Evolutionary conservation across 2,888 invertebrate genomes (phyloP).

Genomic region (Epinotia ramella): DNA sequence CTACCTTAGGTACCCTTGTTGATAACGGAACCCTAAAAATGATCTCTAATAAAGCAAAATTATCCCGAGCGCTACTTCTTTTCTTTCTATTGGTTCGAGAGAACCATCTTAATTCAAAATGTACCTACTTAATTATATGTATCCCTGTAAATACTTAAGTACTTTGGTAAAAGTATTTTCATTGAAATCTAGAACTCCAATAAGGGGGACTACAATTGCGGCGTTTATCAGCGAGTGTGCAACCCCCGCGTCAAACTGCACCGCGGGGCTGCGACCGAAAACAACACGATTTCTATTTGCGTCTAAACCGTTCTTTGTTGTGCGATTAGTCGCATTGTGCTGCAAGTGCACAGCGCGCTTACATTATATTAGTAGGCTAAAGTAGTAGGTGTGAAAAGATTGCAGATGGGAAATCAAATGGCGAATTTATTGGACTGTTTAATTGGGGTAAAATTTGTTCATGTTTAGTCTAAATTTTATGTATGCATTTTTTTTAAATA

Average conservation of each 20-base stretch:
- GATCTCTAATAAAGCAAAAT: no score
- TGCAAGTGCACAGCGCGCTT: conserved; percentile 65
- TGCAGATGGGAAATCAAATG: conserved; percentile 42
- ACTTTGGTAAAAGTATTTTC: no score
- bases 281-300: conserved; percentile 85
- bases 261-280: conserved; percentile 74
- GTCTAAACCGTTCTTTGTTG: conserved; percentile 80
- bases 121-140: no score
- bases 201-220: not conserved
- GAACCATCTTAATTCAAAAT: no score
- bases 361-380: conserved; percentile 58
- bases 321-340: conserved; percentile 80
- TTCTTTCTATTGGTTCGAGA: no score
- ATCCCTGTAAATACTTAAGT: no score
- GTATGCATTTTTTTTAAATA: no score
- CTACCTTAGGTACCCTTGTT: no score
- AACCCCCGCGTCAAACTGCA: conserved; percentile 35
- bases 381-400: conserved; percentile 48
- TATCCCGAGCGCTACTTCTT: no score
- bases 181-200: no score
- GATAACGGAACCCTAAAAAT: no score
- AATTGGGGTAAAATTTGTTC: conserved; percentile 7
- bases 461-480: no score
- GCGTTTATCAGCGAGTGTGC: conserved; percentile 9
- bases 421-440: conserved; percentile 24